Evolutionary conservation across 2,797 vertebrate species (phyloP).

Genomic region (Potorous gilbertii): DNA sequence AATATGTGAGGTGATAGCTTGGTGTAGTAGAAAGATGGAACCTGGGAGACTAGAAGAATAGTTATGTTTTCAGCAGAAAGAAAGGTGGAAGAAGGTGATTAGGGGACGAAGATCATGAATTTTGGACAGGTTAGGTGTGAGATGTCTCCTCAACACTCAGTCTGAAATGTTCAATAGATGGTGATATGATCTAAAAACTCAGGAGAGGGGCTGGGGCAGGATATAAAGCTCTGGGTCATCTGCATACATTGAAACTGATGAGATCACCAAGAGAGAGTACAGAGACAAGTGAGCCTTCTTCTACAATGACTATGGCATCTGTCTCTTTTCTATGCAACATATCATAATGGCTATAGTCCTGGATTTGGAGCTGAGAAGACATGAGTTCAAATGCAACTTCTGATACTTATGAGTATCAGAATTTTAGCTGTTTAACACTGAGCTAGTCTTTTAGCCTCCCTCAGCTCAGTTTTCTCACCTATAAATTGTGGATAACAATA

Average conservation of each 20-base stretch:
- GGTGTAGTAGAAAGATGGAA: background rate
- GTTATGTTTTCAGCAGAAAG: background rate
- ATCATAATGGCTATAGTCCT: background rate
- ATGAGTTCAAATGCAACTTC: background rate
- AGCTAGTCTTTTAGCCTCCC: background rate
- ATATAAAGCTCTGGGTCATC: background rate
- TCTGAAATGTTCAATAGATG: background rate
- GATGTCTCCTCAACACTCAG: background rate
- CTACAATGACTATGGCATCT: background rate
- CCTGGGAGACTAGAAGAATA: background rate
- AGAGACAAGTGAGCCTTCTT: background rate
- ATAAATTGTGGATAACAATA: background rate
- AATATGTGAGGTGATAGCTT: background rate
- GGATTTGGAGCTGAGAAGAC: background rate
- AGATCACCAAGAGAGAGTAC: background rate
- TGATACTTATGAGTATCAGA: background rate
- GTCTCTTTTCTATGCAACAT: background rate
- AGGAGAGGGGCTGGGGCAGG: background rate
- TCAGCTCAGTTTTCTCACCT: background rate
- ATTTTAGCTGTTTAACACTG: background rate
- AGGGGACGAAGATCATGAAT: background rate
- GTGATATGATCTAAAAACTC: background rate
- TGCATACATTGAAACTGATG: background rate
- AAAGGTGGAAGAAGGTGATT: background rate
- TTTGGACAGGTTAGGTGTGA: background rate